These are phyloP conservation scores for Erpetoichthys calabaricus DNA, from an alignment of 2,797 vertebrate genomes.

Conservation along the genomic window DNA sequence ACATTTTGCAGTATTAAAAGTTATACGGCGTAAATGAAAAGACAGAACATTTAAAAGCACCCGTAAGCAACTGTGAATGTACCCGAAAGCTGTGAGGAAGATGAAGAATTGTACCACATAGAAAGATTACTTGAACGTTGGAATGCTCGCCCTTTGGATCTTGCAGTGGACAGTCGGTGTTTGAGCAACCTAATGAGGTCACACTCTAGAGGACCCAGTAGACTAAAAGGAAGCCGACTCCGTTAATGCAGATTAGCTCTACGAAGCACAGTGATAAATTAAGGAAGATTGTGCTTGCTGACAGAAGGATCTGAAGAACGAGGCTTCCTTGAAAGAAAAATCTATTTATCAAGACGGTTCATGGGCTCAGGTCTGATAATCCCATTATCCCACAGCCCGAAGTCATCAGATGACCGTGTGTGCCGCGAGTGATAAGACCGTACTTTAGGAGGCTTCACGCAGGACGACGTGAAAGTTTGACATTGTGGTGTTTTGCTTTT, in stretches of 20 bases:
- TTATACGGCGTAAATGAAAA: no score
- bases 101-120: no score
- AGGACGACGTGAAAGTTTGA: conserved; percentile 24
- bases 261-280: background rate
- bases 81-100: no score
- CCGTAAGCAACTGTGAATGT: no score
- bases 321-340: conserved; percentile 16
- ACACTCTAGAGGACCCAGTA: background rate
- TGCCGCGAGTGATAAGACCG: conserved; percentile 35
- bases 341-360: conserved; percentile 29
- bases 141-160: no score
- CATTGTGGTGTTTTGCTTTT: conserved; percentile 37
- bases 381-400: conserved; percentile 36
- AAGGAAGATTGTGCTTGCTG: conserved; percentile 11
- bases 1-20: no score
- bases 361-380: conserved; percentile 29
- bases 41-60: no score
- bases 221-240: no score
- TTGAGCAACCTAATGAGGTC: background rate
- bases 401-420: conserved; percentile 41
- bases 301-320: conserved; percentile 26
- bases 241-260: background rate
- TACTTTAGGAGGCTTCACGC: no score
- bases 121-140: no score
- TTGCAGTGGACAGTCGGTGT: no score